These are phyloP conservation scores for Aphelocoma coerulescens DNA, from an alignment of 2,113 vertebrate species.

Conservation along the genomic window DNA sequence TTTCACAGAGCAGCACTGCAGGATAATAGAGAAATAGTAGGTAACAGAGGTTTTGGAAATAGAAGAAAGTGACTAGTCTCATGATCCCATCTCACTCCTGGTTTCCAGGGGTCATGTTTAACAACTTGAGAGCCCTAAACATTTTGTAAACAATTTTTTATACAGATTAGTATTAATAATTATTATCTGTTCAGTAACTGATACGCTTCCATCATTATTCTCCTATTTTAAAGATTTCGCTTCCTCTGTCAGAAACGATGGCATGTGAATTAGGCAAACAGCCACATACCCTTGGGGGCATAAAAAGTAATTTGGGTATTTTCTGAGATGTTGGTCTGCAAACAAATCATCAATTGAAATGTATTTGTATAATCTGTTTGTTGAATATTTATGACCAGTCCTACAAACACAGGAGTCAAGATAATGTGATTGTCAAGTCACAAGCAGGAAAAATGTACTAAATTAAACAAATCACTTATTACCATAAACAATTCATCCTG, in stretches of 20 bases:
- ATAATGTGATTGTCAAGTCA: neutral
- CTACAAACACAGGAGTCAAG: neutral
- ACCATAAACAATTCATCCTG: neutral
- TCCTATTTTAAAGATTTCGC: neutral
- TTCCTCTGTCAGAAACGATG: neutral
- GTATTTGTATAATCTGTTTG: slow-evolving; percentile 16
- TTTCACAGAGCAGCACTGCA: neutral
- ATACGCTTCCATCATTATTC: neutral
- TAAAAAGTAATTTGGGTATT: neutral
- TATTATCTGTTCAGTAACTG: neutral
- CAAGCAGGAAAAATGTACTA: neutral
- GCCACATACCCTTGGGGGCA: neutral
- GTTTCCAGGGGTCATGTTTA: neutral
- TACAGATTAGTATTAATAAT: neutral
- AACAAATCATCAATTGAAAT: neutral
- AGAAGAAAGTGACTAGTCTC: neutral
- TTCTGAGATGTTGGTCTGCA: neutral
- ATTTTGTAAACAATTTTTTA: neutral
- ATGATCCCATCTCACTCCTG: neutral
- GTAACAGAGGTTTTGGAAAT: neutral
- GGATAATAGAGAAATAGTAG: neutral
- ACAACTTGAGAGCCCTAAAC: neutral
- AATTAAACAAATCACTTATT: neutral
- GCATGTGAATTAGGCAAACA: neutral
- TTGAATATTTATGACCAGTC: slow-evolving; percentile 15